Conservation (phyloP, 2,797 vertebrate species). For the Chelmon rostratus region DNA sequence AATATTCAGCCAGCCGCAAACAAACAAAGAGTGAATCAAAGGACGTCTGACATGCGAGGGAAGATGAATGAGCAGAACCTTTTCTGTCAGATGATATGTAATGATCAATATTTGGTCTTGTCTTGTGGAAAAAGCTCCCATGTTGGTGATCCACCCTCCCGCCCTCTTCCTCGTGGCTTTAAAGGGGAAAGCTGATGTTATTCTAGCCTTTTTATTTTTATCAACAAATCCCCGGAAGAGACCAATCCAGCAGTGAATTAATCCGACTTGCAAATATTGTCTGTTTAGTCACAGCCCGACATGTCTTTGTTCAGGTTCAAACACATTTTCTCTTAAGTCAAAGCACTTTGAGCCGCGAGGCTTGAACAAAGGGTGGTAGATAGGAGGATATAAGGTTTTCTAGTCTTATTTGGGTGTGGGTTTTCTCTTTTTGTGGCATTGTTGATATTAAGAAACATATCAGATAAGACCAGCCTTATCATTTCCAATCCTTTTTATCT, state of each 20-base stretch:
- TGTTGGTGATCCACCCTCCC: not conserved
- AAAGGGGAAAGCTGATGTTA: not conserved
- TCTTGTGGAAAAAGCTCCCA: not conserved
- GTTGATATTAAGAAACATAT: not conserved
- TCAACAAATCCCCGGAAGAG: conserved; percentile 7
- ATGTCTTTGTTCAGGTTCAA: not conserved
- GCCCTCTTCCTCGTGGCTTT: not conserved
- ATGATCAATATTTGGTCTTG: not conserved
- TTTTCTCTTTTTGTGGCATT: not conserved
- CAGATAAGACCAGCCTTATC: not conserved
- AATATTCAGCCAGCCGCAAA: not conserved
- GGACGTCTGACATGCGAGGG: not conserved
- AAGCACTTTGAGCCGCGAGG: too few species aligned
- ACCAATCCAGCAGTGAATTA: not conserved
- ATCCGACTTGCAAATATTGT: not conserved
- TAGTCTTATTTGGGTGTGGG: not conserved
- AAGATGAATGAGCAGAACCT: not conserved
- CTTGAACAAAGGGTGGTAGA: not conserved
- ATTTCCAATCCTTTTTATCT: not conserved
- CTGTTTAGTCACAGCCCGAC: not conserved
- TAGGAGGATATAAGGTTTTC: not conserved
- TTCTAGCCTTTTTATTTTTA: conserved; percentile 11
- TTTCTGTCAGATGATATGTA: not conserved
- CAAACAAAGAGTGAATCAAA: not conserved
- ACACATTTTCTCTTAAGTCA: not conserved